Evolutionary conservation across 1,140 invertebrate species (phyloP).

Genomic region (Lamellibrachia luymesi): DNA sequence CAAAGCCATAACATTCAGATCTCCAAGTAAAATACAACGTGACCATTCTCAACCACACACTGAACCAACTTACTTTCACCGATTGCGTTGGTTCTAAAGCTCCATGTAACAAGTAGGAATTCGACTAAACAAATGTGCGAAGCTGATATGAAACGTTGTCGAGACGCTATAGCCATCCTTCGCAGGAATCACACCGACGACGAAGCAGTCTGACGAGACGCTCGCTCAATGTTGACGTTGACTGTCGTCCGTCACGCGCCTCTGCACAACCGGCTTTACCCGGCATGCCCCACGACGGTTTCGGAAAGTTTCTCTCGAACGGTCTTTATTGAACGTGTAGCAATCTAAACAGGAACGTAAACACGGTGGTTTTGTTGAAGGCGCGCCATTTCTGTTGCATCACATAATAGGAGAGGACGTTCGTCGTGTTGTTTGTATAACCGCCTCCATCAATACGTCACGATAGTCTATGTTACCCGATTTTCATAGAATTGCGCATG

Average conservation of each 20-base stretch:
- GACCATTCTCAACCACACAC: too few species aligned
- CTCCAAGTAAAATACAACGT: too few species aligned
- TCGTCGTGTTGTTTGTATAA: too few species aligned
- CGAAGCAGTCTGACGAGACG: background rate
- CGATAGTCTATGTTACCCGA: too few species aligned
- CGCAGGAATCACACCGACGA: background rate
- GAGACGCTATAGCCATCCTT: background rate
- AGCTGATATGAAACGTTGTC: background rate
- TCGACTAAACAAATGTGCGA: background rate
- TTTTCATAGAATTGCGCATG: too few species aligned
- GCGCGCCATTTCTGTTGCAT: too few species aligned
- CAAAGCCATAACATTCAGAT: background rate
- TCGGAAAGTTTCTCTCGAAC: background rate
- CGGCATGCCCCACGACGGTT: background rate
- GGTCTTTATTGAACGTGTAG: background rate
- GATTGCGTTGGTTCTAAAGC: background rate
- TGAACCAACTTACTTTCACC: background rate
- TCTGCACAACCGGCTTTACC: background rate
- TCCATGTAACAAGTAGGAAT: background rate
- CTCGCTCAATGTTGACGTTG: background rate
- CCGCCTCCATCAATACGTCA: too few species aligned
- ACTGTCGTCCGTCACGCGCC: background rate
- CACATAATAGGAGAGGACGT: too few species aligned
- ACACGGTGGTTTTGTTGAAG: background rate
- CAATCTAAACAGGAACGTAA: background rate